These are phyloP conservation scores for Okamejei kenojei DNA, from an alignment of 2,797 vertebrate species.

Conservation along the genomic window DNA sequence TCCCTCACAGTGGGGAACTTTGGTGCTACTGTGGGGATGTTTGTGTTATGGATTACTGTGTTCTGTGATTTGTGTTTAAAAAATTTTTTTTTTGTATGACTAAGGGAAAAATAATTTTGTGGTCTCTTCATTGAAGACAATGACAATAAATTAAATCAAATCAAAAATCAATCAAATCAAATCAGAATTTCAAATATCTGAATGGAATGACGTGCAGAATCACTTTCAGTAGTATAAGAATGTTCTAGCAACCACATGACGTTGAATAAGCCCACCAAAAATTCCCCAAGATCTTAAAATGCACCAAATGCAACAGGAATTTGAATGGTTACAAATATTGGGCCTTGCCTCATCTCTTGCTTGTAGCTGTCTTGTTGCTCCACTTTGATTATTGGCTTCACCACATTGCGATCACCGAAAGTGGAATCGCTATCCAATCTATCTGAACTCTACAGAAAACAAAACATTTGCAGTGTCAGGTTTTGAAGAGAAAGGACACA, in stretches of 20 bases:
- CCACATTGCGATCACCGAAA: constrained; percentile 71
- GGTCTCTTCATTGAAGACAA: no score
- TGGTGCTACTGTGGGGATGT: no score
- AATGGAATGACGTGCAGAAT: background rate
- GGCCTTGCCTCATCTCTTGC: constrained; percentile 28
- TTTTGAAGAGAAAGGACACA: background rate
- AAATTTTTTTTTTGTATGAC: no score
- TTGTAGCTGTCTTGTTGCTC: constrained; percentile 73
- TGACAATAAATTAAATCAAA: no score
- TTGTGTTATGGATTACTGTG: no score
- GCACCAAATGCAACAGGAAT: background rate
- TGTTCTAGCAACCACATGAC: background rate
- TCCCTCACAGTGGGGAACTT: no score
- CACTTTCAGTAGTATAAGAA: background rate
- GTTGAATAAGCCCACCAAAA: background rate
- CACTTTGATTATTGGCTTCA: constrained; percentile 77
- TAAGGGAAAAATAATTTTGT: no score
- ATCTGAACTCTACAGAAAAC: constrained; percentile 68
- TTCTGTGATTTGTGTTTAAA: no score
- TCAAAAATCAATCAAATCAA: no score
- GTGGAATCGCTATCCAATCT: constrained; percentile 79
- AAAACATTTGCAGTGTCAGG: constrained; percentile 17
- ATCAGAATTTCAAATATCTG: background rate
- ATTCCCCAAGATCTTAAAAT: background rate
- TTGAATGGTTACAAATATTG: background rate